Conservation (phyloP, 1,140 invertebrate species). For the Trichoplusia ni region DNA sequence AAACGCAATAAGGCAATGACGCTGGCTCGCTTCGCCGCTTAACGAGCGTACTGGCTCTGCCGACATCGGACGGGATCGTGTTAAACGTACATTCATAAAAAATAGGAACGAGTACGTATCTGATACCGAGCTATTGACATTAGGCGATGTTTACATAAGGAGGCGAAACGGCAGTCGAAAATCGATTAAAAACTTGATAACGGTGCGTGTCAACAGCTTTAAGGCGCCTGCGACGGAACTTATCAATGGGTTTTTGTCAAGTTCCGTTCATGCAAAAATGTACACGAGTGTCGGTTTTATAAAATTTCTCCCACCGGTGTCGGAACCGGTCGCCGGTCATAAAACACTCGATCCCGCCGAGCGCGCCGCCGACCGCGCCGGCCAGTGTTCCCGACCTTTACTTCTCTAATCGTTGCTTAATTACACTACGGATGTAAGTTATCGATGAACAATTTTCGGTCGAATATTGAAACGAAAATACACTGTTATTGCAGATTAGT, state of each 20-base stretch:
- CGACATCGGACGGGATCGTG: constrained; percentile 39
- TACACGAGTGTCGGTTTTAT: constrained; percentile 33
- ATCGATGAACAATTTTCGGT: constrained; percentile 31
- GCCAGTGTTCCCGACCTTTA: constrained; percentile 37
- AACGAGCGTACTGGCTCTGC: constrained; percentile 24
- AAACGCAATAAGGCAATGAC: constrained; percentile 25
- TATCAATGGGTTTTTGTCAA: constrained; percentile 59
- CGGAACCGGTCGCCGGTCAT: constrained; percentile 42
- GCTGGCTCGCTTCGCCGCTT: constrained; percentile 10
- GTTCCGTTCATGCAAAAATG: constrained; percentile 47
- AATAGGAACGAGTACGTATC: constrained; percentile 66
- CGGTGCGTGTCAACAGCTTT: constrained; percentile 63
- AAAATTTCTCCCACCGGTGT: constrained; percentile 43
- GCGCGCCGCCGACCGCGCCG: constrained; percentile 6
- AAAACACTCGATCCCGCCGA: constrained; percentile 33
- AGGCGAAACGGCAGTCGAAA: constrained; percentile 78
- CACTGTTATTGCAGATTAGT: constrained; percentile 3
- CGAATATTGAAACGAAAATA: constrained; percentile 6
- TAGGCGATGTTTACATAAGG: constrained; percentile 72
- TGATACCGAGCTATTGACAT: constrained; percentile 74
- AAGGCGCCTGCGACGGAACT: constrained; percentile 63
- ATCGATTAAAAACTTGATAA: constrained; percentile 75
- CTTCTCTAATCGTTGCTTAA: constrained; percentile 47
- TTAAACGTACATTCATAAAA: constrained; percentile 54
- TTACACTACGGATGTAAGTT: constrained; percentile 34